These are phyloP conservation scores for Aplysina aerophoba DNA, from an alignment of 37 sponge, comb jelly and placozoan genomes.

Conservation along the genomic window DNA sequence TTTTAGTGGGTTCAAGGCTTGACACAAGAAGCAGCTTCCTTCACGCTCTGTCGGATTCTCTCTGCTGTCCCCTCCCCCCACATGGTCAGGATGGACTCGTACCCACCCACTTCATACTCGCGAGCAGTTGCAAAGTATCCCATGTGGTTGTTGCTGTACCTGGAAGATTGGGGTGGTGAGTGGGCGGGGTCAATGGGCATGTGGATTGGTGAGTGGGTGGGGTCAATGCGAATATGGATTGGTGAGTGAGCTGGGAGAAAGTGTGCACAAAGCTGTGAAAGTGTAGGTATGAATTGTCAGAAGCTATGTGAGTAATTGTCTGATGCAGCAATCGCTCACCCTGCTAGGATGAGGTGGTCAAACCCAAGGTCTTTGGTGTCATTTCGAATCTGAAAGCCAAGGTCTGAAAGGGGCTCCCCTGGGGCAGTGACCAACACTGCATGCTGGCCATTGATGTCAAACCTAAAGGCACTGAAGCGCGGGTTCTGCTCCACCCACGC, in stretches of 20 bases:
- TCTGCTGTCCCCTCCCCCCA: slow-evolving; percentile 52
- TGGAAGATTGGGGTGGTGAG: too few relatives aligned
- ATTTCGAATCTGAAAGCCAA: slow-evolving; percentile 39
- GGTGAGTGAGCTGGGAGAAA: too few relatives aligned
- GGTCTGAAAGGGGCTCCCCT: slow-evolving; percentile 43
- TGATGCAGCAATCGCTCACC: slow-evolving; percentile 1
- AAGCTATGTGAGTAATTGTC: too few relatives aligned
- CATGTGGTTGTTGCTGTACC: slow-evolving; percentile 60
- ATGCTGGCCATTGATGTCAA: slow-evolving; percentile 31
- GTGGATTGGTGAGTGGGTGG: background rate
- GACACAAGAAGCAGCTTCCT: slow-evolving; percentile 10
- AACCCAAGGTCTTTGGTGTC: slow-evolving; percentile 35
- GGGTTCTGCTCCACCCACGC: slow-evolving; percentile 54
- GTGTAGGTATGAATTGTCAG: too few relatives aligned
- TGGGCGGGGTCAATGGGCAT: too few relatives aligned
- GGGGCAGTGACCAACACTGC: slow-evolving; percentile 38
- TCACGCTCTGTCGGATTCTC: slow-evolving; percentile 18
- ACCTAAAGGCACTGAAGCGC: slow-evolving; percentile 29
- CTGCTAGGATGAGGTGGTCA: slow-evolving; percentile 38
- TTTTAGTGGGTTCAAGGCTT: background rate
- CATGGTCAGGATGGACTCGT: slow-evolving; percentile 48
- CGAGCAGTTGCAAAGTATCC: slow-evolving; percentile 48
- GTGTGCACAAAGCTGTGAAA: too few relatives aligned
- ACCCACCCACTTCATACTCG: slow-evolving; percentile 59
- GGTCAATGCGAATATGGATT: background rate